phyloP scores from a whole-genome alignment of 2,113 vertebrate species.

The Hippocampus comes region DNA sequence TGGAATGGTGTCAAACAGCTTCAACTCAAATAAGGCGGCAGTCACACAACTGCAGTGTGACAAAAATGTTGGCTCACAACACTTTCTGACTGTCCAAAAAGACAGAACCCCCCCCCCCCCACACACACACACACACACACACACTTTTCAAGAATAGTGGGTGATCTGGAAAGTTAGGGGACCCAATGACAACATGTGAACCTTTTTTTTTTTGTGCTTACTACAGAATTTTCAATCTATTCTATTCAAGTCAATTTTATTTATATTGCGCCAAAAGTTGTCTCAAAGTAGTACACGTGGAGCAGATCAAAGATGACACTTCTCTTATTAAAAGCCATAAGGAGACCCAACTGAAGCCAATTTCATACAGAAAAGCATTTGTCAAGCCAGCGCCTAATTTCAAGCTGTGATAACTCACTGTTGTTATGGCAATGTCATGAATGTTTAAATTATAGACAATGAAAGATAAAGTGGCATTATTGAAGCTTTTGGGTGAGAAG shows the following conservation, averaged over 20 bases:
- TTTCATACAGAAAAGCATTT: background rate
- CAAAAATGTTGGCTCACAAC: background rate
- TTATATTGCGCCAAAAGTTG: too few relatives aligned
- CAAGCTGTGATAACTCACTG: background rate
- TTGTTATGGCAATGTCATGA: conserved; percentile 15
- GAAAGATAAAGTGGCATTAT: background rate
- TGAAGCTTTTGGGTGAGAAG: background rate
- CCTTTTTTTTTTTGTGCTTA: too few relatives aligned
- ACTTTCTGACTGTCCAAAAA: background rate
- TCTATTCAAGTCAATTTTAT: too few relatives aligned
- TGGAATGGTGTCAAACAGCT: conserved; percentile 36
- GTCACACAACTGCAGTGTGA: conserved; percentile 18
- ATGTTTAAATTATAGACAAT: conserved; percentile 12
- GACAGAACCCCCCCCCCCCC: background rate
- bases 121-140: background rate
- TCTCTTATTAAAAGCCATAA: too few relatives aligned
- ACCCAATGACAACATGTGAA: background rate
- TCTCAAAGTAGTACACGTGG: too few relatives aligned
- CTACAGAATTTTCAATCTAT: too few relatives aligned
- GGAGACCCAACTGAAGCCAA: background rate
- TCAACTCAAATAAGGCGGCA: conserved; percentile 40
- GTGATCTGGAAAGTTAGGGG: background rate
- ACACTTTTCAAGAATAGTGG: background rate
- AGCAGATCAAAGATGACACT: too few relatives aligned
- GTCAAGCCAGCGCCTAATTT: background rate